Base-by-base conservation (phyloP, 2,888 invertebrate genomes). In the Choristoneura rosaceana region DNA sequence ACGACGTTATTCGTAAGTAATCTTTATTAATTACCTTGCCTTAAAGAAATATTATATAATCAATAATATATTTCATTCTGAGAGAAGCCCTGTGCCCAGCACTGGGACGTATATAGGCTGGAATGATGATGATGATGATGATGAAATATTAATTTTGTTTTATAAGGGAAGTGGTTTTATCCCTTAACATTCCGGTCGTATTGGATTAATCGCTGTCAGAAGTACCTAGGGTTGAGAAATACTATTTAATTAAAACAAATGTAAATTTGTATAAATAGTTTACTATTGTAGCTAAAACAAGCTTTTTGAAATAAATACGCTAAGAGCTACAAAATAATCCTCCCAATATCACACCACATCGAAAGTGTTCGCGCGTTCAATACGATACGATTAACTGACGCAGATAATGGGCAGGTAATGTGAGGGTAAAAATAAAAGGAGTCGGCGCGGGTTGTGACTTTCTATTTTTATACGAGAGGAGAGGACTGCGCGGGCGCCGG, bases 391-490 rank as follows among this genome's bases (percentile, higher is more conserved):
- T 89, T 85, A 83, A 84, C 84, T 80, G 83, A 77, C 83, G 78
- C 79, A 82, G 87, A 89, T 91, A 91, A 89, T 89, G 82, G 84
- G 83, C 82, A 82, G 84, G 85, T 88, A 86, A 84, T 81, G 81
- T 80, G 78, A 86, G 90, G 92, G 89, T 90, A 90, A 91, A 89
- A 92, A 91, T 89, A 90, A 91, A 91, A 90, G 90, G 90, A 90
- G 84, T 87, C 77, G 74, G 79, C 84, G 84, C 87, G 82, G 88
- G 88, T 90, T 90, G 82, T 82, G 85, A 90, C 94, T 94, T 94
- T 94, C 94, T 94, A 94, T 94, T 94, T 93, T 93, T 92, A 90
- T 88, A 88, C 88, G 87, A 87, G 89, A 84, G 88, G 89, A 88
- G 88, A 91, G 92, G 92, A 89, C 87, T 82, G 84, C 84, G 80